A percentile compares a stretch with the other conserved stretches of the same genome.
phyloP scores from a whole-genome alignment of 2,113 vertebrate genomes.

The Ranitomeya variabilis region DNA sequence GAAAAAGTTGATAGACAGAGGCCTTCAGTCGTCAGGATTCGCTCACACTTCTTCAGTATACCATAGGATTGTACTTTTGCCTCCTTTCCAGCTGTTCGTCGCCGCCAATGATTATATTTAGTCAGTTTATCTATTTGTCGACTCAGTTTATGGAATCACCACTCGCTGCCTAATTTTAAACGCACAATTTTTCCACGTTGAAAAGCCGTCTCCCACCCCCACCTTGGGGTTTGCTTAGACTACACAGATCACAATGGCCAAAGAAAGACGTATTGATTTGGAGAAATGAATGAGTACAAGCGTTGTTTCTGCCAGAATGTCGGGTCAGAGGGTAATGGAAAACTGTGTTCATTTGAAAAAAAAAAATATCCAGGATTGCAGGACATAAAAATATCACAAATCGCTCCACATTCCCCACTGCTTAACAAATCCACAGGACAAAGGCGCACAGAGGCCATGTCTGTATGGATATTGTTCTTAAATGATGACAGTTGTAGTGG shows the following conservation, averaged over 20 bases:
- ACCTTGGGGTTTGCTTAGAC: conserved; percentile 31
- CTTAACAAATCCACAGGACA: conserved; percentile 55
- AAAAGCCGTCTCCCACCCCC: conserved; percentile 17
- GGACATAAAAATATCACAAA: conserved; percentile 58
- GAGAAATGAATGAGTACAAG: conserved; percentile 52
- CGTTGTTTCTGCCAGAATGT: conserved; percentile 48
- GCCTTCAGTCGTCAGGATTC: too few species aligned
- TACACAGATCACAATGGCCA: conserved; percentile 26
- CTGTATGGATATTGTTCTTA: conserved; percentile 56
- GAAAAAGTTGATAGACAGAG: too few species aligned
- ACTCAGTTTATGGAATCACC: background rate
- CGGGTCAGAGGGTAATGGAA: conserved; percentile 56
- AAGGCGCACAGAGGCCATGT: conserved; percentile 47
- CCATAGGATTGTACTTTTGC: background rate
- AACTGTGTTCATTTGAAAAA: conserved; percentile 53
- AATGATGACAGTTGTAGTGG: conserved; percentile 50
- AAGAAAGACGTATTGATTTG: conserved; percentile 55
- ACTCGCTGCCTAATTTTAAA: background rate
- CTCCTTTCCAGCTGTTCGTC: background rate
- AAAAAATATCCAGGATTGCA: conserved; percentile 37
- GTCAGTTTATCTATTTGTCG: background rate
- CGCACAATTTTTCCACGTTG: conserved; percentile 16
- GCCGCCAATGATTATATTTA: background rate
- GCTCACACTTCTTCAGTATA: background rate
- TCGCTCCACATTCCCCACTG: conserved; percentile 53